phyloP scores from a whole-genome alignment of 1,140 invertebrate genomes.

The Drosophila ananassae region DNA sequence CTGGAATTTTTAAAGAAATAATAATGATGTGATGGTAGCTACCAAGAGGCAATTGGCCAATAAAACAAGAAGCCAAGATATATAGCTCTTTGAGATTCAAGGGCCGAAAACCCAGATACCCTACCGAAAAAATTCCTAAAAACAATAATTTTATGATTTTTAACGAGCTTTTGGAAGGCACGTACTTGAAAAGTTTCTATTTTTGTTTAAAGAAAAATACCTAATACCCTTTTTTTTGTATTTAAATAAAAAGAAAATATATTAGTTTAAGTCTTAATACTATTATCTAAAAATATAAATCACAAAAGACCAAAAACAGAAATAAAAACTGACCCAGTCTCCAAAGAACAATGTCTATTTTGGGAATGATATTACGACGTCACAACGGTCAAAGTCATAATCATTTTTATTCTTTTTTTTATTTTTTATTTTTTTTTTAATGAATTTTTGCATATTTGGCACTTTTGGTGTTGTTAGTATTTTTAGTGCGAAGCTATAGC shows the following conservation, averaged over 20 bases:
- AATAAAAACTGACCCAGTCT: constrained; percentile 41
- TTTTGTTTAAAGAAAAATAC: neutral
- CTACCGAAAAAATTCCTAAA: neutral
- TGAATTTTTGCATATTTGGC: constrained; percentile 36
- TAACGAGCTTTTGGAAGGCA: neutral
- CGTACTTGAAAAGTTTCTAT: neutral
- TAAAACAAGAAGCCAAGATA: constrained; percentile 17
- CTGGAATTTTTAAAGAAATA: constrained; percentile 15
- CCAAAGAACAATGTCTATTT: constrained; percentile 25
- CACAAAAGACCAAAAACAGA: neutral
- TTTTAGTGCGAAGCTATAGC: constrained; percentile 25
- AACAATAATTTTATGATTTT: constrained; percentile 2
- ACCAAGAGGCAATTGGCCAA: constrained; percentile 24
- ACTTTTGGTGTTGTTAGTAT: constrained; percentile 16
- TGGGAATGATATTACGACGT: constrained; percentile 31
- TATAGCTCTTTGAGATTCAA: neutral
- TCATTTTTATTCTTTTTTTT: constrained; percentile 10
- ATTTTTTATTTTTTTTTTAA: neutral
- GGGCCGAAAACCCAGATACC: constrained; percentile 10
- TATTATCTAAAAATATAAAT: neutral
- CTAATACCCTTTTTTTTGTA: neutral
- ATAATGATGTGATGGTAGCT: constrained; percentile 16
- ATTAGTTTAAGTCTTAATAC: too few species aligned
- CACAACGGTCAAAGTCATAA: constrained; percentile 28
- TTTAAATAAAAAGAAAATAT: neutral